phyloP scores from a whole-genome alignment of 2,113 vertebrate species.

The Zosterops japonicus region DNA sequence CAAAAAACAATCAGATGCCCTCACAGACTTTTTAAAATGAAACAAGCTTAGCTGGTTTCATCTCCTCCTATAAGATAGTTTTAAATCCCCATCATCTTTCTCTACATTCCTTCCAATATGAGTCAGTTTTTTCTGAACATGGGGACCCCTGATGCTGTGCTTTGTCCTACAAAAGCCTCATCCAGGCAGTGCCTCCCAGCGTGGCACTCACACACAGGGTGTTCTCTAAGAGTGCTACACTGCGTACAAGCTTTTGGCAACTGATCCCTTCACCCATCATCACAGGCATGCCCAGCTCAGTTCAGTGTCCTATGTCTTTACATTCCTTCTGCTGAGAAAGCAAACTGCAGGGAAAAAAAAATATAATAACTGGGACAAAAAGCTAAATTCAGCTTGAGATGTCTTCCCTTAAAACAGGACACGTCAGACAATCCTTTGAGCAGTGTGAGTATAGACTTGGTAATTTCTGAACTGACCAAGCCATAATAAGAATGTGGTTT shows the following conservation, averaged over 20 bases:
- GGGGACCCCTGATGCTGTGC: rapidly evolving
- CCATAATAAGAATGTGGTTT: neutral
- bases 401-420: neutral
- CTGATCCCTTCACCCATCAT: neutral
- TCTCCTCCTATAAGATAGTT: neutral
- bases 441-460: neutral
- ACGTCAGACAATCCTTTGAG: neutral
- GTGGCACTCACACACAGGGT: rapidly evolving
- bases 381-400: neutral
- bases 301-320: neutral
- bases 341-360: neutral
- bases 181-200: neutral
- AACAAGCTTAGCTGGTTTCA: neutral
- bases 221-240: neutral
- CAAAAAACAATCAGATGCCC: neutral
- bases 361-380: neutral
- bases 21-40: neutral
- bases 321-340: neutral
- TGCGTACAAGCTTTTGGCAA: neutral
- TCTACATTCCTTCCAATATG: neutral
- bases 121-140: neutral
- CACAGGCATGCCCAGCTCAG: neutral
- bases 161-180: neutral
- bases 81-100: neutral
- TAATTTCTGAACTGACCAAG: conserved; percentile 12